Evolutionary conservation across 2,113 vertebrate genomes (phyloP).

Genomic region (Crotalus viridis): DNA sequence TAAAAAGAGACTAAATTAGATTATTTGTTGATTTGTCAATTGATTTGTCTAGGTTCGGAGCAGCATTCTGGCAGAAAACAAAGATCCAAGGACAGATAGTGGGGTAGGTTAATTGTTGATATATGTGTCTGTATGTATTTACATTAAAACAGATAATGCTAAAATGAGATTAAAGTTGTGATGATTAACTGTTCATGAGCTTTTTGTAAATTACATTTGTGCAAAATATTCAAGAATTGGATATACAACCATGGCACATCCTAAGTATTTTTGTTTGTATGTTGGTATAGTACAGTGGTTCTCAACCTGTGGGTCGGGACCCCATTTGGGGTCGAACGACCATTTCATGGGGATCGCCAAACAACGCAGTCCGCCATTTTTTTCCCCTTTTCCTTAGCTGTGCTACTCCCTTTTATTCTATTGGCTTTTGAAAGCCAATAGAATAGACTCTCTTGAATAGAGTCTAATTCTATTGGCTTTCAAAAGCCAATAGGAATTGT

Average conservation of each 20-base stretch:
- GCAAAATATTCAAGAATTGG: background rate
- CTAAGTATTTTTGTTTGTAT: background rate
- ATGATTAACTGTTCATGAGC: background rate
- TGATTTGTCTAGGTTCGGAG: constrained; percentile 67
- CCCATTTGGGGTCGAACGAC: too few species aligned
- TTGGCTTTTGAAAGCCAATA: too few species aligned
- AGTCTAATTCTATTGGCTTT: too few species aligned
- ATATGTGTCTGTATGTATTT: background rate
- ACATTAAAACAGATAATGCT: background rate
- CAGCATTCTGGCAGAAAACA: constrained; percentile 67
- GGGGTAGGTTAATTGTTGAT: constrained; percentile 68
- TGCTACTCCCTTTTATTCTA: too few species aligned
- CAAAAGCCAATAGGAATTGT: too few species aligned
- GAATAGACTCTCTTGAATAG: too few species aligned
- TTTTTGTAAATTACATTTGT: background rate
- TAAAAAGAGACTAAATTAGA: background rate
- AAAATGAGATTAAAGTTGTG: background rate
- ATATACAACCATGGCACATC: background rate
- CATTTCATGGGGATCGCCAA: too few species aligned
- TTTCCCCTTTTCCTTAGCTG: too few species aligned
- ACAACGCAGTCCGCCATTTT: too few species aligned
- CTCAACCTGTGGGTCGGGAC: too few species aligned
- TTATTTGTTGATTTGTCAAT: background rate
- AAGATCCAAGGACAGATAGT: constrained; percentile 70
- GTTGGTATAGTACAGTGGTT: background rate